Base-by-base conservation (phyloP, 2,113 vertebrate genomes). In the Pachypanchax playfairii region DNA sequence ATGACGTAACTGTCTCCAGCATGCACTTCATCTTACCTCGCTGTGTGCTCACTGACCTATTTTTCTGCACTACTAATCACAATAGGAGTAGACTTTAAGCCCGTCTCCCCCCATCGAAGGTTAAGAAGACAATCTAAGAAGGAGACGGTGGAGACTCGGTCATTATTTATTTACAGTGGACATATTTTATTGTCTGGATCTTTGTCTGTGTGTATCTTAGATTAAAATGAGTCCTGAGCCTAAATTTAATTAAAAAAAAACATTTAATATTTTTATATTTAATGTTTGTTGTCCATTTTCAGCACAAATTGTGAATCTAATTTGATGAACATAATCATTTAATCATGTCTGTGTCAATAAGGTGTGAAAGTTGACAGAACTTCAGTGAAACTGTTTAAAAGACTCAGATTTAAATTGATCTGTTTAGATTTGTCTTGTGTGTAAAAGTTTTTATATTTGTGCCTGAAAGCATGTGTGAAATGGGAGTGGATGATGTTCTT, bases 41-140 rank as follows among this genome's bases (percentile, higher is more conserved):
- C 38, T 20, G 29, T 60, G 55, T 48, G 81, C 60, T 80, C 57
- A 2, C 75, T 82, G 76, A 75, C 80, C 80, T 59, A 64, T 2
- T 75, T 80, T 70, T 68, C 61, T 73, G 65, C 68, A 69, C 56
- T 42, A 56, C 62, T 38, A 50, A 59, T 62, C 66, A 35, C 62
- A 25, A 26, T 1, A 17, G 28, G 36, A 20, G 33, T 18, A 38
- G 22, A 54, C 22, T 31, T 43, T 1, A 48, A 33, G 46, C 42
- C 50, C 15, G 39, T 24, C 63, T 21, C 43, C 18, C 6, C 20
- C 6, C 22, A 22, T 55, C 0, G 5, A 42, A 31, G 43, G 31
- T 7, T 13, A 22, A 7, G 4, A 42, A 31, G 26, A 49, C 46
- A 21, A 33, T 33, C 39, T 38, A 13, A 22, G 1, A 47, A 35